Percentiles rank a stretch among this genome's conserved stretches.
Conservation (phyloP, 2,797 vertebrate genomes). For the Pantherophis vulpinus region DNA sequence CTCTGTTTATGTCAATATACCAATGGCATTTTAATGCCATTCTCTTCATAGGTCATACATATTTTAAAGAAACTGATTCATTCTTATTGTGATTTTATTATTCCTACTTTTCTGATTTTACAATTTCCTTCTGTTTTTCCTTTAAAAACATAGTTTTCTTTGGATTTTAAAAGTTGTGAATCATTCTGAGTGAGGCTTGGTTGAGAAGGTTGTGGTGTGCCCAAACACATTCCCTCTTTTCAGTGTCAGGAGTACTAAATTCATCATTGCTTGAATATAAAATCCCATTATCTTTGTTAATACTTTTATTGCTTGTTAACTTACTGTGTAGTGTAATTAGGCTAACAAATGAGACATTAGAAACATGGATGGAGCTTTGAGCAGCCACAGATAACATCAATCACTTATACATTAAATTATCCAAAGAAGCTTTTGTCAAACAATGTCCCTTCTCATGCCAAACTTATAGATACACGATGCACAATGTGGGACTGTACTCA, state of each 20-base stretch:
- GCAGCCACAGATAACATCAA: constrained; percentile 11
- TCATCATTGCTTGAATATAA: background rate
- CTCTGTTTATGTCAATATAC: background rate
- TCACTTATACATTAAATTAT: constrained; percentile 52
- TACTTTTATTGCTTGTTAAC: background rate
- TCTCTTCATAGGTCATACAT: background rate
- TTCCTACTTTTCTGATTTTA: background rate
- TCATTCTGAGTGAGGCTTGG: background rate
- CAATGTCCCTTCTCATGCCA: constrained; percentile 63
- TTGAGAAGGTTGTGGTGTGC: background rate
- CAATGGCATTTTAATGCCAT: background rate
- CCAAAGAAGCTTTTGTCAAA: constrained; percentile 49
- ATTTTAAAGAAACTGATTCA: background rate
- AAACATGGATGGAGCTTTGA: constrained; percentile 1
- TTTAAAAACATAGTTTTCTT: background rate
- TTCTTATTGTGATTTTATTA: background rate
- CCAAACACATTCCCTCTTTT: background rate
- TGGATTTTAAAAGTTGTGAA: background rate
- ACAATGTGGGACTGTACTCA: constrained; percentile 67
- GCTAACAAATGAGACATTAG: constrained; percentile 4
- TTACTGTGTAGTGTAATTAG: background rate
- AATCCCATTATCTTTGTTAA: background rate
- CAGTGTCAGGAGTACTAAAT: background rate
- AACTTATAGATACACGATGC: constrained; percentile 48
- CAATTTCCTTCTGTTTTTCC: background rate